Base-by-base conservation (phyloP, 2,888 invertebrate genomes). In the Lycia hirtaria region DNA sequence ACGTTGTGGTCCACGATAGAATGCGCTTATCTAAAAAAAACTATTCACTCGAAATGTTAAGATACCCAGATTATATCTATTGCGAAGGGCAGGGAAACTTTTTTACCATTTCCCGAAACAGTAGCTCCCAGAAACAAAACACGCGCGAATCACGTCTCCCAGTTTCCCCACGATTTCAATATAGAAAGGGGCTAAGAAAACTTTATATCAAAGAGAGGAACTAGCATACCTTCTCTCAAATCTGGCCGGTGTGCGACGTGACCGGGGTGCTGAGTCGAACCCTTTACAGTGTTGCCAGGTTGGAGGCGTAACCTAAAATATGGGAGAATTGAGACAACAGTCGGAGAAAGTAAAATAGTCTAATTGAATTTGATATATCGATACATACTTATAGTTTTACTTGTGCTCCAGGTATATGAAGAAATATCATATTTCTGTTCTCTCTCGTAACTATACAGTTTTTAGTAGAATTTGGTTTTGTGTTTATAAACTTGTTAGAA, bases 181-280 rank as follows among this genome's bases (percentile, higher is more conserved):
- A 86, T 85, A 82, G 76, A 72, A 71, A 71, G 73, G 78, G 71
- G 73, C 64, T 68, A 74, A 72, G 79, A 71, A 83, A 88, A 87
- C 77, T 87, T 87, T 84, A 86, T 88, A 85, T 83, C 85, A 85
- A 86, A 87, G 78, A 70, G 57, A 51, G 45, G 30, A 72, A 79
- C 83, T 85, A 75, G 52, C 57, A 53, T 58, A 58, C 57, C 71
- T 73, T 77, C 72, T 77, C 73, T 79, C 82, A 80, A 89, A 88
- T 88, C 88, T 88, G 87, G 83, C 83, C 83, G 77, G 76, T 58
- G 43, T 60, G 65, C 65, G 44, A 87, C 91, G 91, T 92, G 91
- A 80, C 70, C 65, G 38, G 90, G 65, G 70, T 83, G 12, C 30
- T 3, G 22, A 53, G 26, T 43, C 40, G 66, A 73, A 75, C 80